Percentiles rank a stretch among this genome's conserved stretches.
Conservation (phyloP, 1,140 invertebrate genomes). For the Heliothis virescens region DNA sequence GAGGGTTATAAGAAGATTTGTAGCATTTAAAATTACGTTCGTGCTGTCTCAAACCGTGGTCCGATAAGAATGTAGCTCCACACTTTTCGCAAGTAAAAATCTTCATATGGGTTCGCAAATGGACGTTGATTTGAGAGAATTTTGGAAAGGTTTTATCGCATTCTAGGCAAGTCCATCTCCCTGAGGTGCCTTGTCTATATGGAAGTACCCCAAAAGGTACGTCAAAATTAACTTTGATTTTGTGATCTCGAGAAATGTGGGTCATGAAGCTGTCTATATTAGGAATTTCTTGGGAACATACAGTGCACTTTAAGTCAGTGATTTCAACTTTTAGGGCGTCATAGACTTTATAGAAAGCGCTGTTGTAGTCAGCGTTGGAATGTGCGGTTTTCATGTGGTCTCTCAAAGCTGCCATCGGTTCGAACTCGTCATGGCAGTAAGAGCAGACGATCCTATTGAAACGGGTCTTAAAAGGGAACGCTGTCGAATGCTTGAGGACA, state of each 20-base stretch:
- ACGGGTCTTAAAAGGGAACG: conserved; percentile 79
- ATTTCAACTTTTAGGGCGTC: conserved; percentile 80
- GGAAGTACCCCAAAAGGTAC: conserved; percentile 78
- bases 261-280: conserved; percentile 73
- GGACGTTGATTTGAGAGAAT: conserved; percentile 79
- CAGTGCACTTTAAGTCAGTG: conserved; percentile 75
- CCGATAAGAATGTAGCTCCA: conserved; percentile 76
- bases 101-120: conserved; percentile 75
- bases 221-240: conserved; percentile 73
- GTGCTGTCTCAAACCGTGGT: conserved; percentile 77
- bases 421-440: conserved; percentile 79
- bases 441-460: conserved; percentile 81
- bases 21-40: conserved; percentile 79
- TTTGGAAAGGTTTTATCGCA: conserved; percentile 77
- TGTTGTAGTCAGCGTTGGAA: conserved; percentile 73
- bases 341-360: conserved; percentile 79
- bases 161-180: conserved; percentile 76
- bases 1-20: conserved; percentile 76
- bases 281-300: conserved; percentile 66
- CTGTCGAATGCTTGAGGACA: conserved; percentile 76
- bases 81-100: conserved; percentile 82
- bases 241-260: conserved; percentile 74
- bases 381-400: conserved; percentile 73
- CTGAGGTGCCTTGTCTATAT: conserved; percentile 70
- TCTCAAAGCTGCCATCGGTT: conserved; percentile 73